Base-by-base conservation (phyloP, 2,797 vertebrate species). In the Phaenicophaeus curvirostris region DNA sequence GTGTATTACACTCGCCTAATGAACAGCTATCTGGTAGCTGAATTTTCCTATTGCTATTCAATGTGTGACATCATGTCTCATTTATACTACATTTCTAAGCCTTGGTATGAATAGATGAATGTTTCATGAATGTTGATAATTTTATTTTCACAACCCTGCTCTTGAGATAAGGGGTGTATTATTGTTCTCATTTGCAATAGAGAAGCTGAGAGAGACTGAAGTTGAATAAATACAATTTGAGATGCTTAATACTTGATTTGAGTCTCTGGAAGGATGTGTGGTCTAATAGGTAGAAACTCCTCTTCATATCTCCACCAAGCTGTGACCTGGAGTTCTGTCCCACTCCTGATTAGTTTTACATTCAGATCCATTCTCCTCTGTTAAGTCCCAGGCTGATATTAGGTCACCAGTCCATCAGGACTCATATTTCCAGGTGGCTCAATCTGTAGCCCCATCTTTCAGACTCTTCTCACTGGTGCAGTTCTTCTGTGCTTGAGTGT, bases 71-170 rank as follows among this genome's bases (percentile, higher is more conserved):
- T 85, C 79, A 72, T 66, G 59, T 76, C 90, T 91, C 58, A 91
- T 95, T 92, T 96, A 92, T 92, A 91, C 51, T 46, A 80, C 35
- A 41, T 92, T 92, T 93, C 85, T 89, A 76, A 93, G 69, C 78
- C 68, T 68, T 44, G 11, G 25, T 89, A 39, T 65, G 72, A 95
- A 75, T 55, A 87, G 85, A 91, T 87, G 48, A 96, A 87, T 85
- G 79, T 95, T 94, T 93, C 89, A 73, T 95, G 89, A 94, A 75
- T 85, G 87, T 89, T 95, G 79, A 94, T 93, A 92, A 95, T 96
- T 94, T 93, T 93, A 85, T 92, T 95, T 95, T 94, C 5, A 2
- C 65, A 78, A 87, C 68, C 37, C 35, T 83, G 66, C 78, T 96
- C 54, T 95, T 84, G 54, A 95, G 92, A 83, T 91, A 87, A 95